phyloP scores from a whole-genome alignment of 2,797 vertebrate genomes.

The Sebastes steindachneri region DNA sequence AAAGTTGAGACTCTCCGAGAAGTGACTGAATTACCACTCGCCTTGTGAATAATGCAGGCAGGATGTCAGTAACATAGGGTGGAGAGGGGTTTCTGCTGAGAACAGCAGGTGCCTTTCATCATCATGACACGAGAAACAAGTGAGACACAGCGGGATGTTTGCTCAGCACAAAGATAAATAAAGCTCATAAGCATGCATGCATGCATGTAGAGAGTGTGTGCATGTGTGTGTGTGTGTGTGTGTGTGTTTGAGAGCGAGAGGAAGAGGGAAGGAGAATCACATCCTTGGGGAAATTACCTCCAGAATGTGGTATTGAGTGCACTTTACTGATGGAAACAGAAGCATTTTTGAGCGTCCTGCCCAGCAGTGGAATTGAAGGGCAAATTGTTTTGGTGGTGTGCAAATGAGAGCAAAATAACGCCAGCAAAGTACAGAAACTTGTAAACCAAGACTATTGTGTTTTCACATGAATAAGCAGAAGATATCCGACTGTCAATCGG shows the following conservation, averaged over 20 bases:
- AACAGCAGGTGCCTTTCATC: conserved; percentile 80
- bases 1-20: conserved; percentile 35
- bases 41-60: conserved; percentile 77
- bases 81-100: conserved; percentile 75
- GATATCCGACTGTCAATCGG: background rate
- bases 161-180: conserved; percentile 70
- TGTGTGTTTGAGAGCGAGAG: background rate
- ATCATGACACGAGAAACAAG: conserved; percentile 69
- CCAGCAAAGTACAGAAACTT: conserved; percentile 23
- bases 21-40: conserved; percentile 56
- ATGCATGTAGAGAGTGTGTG: conserved; percentile 33
- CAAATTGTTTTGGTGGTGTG: conserved; percentile 44
- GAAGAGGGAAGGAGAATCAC: conserved; percentile 24
- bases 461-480: conserved; percentile 5
- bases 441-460: conserved; percentile 6
- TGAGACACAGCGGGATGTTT: conserved; percentile 63
- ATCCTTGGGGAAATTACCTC: conserved; percentile 71
- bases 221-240: background rate
- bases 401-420: conserved; percentile 44
- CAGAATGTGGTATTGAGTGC: conserved; percentile 64
- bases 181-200: conserved; percentile 52
- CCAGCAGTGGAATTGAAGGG: conserved; percentile 36
- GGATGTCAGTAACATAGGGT: conserved; percentile 63
- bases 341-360: conserved; percentile 37
- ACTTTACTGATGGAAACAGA: conserved; percentile 59